These are phyloP conservation scores for Drosophila virilis DNA, from an alignment of 1,140 invertebrate genomes.

Conservation along the genomic window DNA sequence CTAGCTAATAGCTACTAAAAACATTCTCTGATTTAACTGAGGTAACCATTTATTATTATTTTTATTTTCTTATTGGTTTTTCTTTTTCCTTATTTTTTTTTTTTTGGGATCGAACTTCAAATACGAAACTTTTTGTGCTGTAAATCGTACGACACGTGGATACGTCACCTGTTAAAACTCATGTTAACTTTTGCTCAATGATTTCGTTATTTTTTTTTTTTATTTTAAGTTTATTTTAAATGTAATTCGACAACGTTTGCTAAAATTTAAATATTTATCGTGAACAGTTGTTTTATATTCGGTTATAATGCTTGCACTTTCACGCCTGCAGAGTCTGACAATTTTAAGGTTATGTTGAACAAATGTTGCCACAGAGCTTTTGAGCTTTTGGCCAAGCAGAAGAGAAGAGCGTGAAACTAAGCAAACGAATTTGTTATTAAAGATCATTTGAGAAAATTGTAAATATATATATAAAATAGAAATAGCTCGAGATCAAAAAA, in stretches of 20 bases:
- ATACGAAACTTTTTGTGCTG: constrained; percentile 56
- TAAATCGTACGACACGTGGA: constrained; percentile 11
- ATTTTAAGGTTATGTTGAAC: neutral
- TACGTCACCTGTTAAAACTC: constrained; percentile 38
- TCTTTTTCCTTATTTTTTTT: neutral
- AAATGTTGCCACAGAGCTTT: neutral
- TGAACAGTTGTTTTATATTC: constrained; percentile 15
- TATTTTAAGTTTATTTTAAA: constrained; percentile 30
- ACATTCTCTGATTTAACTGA: constrained; percentile 52
- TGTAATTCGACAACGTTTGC: constrained; percentile 61
- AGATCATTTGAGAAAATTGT: too few relatives aligned
- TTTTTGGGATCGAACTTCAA: constrained; percentile 11
- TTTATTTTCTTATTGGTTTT: neutral
- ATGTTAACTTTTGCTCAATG: constrained; percentile 59
- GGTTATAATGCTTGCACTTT: constrained; percentile 26
- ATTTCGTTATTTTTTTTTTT: constrained; percentile 24
- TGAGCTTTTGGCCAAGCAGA: too few relatives aligned
- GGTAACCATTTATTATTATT: constrained; percentile 25
- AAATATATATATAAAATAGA: too few relatives aligned
- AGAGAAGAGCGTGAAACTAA: too few relatives aligned
- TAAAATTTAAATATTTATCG: constrained; percentile 61
- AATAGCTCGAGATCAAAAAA: too few relatives aligned
- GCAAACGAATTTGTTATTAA: too few relatives aligned
- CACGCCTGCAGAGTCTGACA: constrained; percentile 27
- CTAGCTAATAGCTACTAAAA: constrained; percentile 75